A percentile compares a stretch with the other conserved stretches of the same genome.
These are phyloP conservation scores for Trematomus loennbergii DNA, from an alignment of 2,113 vertebrate species.

Conservation along the genomic window DNA sequence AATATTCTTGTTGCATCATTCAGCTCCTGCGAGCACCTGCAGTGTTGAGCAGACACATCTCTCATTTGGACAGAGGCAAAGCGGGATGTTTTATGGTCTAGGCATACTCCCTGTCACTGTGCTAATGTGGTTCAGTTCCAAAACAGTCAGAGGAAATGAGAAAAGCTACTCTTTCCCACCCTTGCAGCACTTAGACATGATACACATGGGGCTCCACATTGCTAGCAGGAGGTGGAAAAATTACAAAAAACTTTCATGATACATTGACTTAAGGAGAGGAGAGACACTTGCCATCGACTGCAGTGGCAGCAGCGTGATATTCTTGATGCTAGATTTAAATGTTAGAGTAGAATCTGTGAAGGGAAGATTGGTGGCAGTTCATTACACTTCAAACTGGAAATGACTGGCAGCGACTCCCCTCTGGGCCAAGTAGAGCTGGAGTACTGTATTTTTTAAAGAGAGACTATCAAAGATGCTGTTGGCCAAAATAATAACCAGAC, in stretches of 20 bases:
- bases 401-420: conserved; percentile 69
- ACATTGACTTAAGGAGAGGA: conserved; percentile 68
- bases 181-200: conserved; percentile 70
- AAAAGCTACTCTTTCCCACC: conserved; percentile 72
- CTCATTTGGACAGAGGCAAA: conserved; percentile 78
- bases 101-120: conserved; percentile 73
- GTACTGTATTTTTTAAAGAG: conserved; percentile 40
- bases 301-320: conserved; percentile 51
- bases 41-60: conserved; percentile 74
- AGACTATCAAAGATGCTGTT: conserved; percentile 40
- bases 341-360: conserved; percentile 60
- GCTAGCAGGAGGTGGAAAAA: conserved; percentile 48
- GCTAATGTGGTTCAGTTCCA: conserved; percentile 79
- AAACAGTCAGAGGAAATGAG: conserved; percentile 79
- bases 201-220: conserved; percentile 69
- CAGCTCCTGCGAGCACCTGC: conserved; percentile 72
- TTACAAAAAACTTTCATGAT: conserved; percentile 66
- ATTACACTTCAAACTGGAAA: conserved; percentile 70
- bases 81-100: conserved; percentile 74
- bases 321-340: conserved; percentile 73
- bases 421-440: conserved; percentile 29
- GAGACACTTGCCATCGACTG: conserved; percentile 59
- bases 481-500: conserved; percentile 59
- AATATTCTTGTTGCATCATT: conserved; percentile 73
- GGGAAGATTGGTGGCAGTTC: conserved; percentile 68